A percentile compares a stretch with the other conserved stretches of the same genome.
Conservation (phyloP, 1,140 invertebrate species). For the Microplitis mediator region DNA sequence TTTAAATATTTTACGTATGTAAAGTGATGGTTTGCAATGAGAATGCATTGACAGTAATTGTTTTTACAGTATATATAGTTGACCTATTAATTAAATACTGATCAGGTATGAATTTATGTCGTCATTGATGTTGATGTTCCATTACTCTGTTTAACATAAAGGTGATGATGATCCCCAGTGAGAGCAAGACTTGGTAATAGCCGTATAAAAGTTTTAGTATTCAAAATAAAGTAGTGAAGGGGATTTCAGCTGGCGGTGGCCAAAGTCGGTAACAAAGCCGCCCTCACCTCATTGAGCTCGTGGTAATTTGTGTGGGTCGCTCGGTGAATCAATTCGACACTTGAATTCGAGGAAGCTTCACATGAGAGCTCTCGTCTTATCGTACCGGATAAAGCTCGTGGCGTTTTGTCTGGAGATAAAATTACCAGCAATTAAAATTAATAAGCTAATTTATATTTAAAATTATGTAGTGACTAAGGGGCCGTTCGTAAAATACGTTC, state of each 20-base stretch:
- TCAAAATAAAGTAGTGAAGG: background rate
- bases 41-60: background rate
- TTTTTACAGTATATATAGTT: background rate
- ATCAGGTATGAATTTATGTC: constrained; percentile 2
- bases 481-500: too few relatives aligned
- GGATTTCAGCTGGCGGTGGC: constrained; percentile 51
- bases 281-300: constrained; percentile 55
- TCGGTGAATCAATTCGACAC: constrained; percentile 50
- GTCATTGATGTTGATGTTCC: background rate
- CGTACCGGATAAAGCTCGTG: constrained; percentile 38
- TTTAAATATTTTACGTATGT: background rate
- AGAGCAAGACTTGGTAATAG: too few relatives aligned
- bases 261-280: constrained; percentile 46
- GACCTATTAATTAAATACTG: background rate
- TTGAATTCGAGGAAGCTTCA: constrained; percentile 41
- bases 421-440: background rate
- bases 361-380: constrained; percentile 39
- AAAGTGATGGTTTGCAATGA: background rate
- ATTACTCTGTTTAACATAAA: background rate
- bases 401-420: constrained; percentile 48
- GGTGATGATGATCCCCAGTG: too few relatives aligned
- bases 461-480: too few relatives aligned
- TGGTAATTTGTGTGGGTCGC: constrained; percentile 48
- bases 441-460: too few relatives aligned
- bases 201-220: background rate